Percentiles rank a stretch among this genome's conserved stretches.
These are phyloP conservation scores for Balanococcus diminutus DNA, from an alignment of 2,888 invertebrate genomes.

Conservation along the genomic window DNA sequence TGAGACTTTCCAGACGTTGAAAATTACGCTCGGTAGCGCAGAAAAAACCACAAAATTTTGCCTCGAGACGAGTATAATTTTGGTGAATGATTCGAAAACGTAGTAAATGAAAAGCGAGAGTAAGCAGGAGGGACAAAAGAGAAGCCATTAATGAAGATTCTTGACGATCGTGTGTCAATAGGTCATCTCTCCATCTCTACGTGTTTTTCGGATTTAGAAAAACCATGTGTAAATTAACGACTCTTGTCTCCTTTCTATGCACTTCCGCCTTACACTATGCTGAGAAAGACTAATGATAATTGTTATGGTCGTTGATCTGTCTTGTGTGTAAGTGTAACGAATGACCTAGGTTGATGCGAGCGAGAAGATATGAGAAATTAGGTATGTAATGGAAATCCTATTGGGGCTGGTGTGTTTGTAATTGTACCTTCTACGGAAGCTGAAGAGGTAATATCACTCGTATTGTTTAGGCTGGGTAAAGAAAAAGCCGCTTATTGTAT, in stretches of 20 bases:
- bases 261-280: not conserved
- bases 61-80: no score
- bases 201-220: not conserved
- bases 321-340: not conserved
- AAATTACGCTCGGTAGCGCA: no score
- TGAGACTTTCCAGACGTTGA: no score
- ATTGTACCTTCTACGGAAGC: not conserved
- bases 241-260: not conserved
- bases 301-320: not conserved
- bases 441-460: not conserved
- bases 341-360: not conserved
- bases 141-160: not conserved
- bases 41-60: no score
- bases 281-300: not conserved
- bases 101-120: not conserved
- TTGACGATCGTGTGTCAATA: not conserved
- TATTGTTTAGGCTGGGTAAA: not conserved
- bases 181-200: not conserved
- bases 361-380: not conserved
- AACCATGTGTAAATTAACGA: not conserved
- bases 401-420: not conserved
- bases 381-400: not conserved
- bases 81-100: no score
- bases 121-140: not conserved
- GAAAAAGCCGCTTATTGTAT: not conserved